Conservation (phyloP, 2,797 vertebrate species). For the Trachops cirrhosus region DNA sequence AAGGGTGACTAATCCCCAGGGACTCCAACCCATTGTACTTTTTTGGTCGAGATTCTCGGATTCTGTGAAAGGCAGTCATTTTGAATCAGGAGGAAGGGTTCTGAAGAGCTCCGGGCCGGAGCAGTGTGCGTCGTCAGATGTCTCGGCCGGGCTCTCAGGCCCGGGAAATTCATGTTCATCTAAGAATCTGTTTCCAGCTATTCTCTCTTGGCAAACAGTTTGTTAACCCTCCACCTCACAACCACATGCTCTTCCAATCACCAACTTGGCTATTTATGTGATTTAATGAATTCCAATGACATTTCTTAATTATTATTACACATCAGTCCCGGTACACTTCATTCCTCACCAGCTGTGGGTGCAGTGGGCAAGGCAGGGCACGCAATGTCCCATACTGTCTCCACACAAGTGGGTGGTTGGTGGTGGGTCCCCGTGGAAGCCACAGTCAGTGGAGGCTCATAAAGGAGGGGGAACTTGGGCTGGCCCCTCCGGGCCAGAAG, state of each 20-base stretch:
- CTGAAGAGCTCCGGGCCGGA: background rate
- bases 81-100: background rate
- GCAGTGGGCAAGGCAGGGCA: background rate
- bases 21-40: background rate
- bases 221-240: background rate
- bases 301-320: background rate
- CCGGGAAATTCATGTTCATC: background rate
- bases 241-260: background rate
- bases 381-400: fast-evolving
- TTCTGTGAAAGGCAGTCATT: background rate
- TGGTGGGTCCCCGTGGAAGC: too few relatives aligned
- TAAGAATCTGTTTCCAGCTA: background rate
- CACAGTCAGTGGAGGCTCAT: background rate
- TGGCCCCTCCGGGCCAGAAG: background rate
- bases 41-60: background rate
- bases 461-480: background rate
- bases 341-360: background rate
- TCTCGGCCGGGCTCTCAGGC: background rate
- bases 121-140: background rate
- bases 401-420: background rate
- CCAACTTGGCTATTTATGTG: background rate
- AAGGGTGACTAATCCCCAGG: background rate
- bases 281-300: background rate
- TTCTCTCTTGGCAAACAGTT: background rate
- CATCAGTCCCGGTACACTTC: background rate